These are phyloP conservation scores for Pangasianodon hypophthalmus DNA, from an alignment of 2,113 vertebrate genomes.

Conservation along the genomic window DNA sequence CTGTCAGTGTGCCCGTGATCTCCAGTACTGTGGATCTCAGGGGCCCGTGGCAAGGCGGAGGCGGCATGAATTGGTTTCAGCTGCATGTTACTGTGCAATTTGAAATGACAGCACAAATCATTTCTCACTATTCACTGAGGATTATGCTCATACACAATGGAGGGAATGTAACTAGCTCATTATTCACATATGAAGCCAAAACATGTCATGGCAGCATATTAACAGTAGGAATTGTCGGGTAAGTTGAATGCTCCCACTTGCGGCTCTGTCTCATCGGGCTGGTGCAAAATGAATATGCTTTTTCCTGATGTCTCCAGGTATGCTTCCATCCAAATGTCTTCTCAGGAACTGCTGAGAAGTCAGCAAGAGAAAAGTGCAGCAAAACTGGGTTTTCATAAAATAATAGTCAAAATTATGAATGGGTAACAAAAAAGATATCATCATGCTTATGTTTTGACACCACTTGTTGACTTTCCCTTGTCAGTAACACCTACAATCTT, in stretches of 20 bases:
- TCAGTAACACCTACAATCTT: not conserved
- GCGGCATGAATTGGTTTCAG: slow-evolving; percentile 21
- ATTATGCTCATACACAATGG: slow-evolving; percentile 52
- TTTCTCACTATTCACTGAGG: slow-evolving; percentile 48
- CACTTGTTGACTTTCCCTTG: not conserved
- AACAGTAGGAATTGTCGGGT: slow-evolving; percentile 51
- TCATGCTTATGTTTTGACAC: not conserved
- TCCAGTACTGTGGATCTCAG: slow-evolving; percentile 36
- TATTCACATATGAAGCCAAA: slow-evolving; percentile 58
- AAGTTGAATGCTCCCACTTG: slow-evolving; percentile 38
- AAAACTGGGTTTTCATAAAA: not conserved
- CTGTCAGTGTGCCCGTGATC: slow-evolving; percentile 42
- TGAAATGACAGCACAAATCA: slow-evolving; percentile 50
- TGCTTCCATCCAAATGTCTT: not conserved
- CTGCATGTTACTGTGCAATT: slow-evolving; percentile 41
- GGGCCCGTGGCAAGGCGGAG: slow-evolving; percentile 23
- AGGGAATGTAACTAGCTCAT: slow-evolving; percentile 58
- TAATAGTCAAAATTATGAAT: not conserved
- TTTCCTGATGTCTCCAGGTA: not conserved
- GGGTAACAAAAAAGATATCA: not conserved
- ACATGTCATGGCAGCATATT: slow-evolving; percentile 53
- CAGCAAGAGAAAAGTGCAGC: not conserved
- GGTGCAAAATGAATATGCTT: not conserved
- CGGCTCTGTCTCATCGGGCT: slow-evolving; percentile 4
- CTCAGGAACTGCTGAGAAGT: not conserved